Percentiles rank a stretch among this genome's conserved stretches.
Conservation (phyloP, 2,888 invertebrate genomes). For the Mechanitis messenoides region DNA sequence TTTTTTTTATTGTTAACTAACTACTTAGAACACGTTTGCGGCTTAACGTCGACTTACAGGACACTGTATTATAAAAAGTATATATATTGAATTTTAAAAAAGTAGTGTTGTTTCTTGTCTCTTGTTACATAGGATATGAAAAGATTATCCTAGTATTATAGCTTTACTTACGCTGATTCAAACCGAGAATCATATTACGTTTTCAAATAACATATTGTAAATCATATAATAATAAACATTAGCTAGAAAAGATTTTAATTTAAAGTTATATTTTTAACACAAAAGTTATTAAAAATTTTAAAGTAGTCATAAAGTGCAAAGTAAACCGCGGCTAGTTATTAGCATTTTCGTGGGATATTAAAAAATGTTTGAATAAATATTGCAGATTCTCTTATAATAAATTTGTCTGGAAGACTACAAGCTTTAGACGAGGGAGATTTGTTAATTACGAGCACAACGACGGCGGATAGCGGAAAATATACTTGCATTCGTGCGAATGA, state of each 20-base stretch:
- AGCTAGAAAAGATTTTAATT: neutral
- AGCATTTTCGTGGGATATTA: neutral
- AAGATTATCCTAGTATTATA: neutral
- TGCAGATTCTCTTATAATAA: conserved; percentile 68
- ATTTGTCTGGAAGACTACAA: conserved; percentile 84
- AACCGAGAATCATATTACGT: neutral
- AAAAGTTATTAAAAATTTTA: conserved; percentile 16
- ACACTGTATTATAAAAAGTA: neutral
- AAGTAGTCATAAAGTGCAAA: conserved; percentile 21
- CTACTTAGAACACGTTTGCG: too few relatives aligned
- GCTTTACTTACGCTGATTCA: neutral
- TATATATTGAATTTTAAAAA: too few relatives aligned
- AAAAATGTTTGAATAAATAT: conserved; percentile 21
- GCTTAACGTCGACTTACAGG: too few relatives aligned
- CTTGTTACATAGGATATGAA: neutral
- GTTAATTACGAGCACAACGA: conserved; percentile 89
- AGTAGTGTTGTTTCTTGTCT: too few relatives aligned
- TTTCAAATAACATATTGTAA: neutral
- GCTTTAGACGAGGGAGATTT: conserved; percentile 91
- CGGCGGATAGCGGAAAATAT: conserved; percentile 91
- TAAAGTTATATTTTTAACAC: neutral
- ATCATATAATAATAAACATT: neutral
- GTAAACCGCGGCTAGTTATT: conserved; percentile 9
- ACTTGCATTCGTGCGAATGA: conserved; percentile 92
- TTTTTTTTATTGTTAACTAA: too few relatives aligned